Conservation (phyloP, 1,140 invertebrate species). For the Polypedilum vanderplanki region DNA sequence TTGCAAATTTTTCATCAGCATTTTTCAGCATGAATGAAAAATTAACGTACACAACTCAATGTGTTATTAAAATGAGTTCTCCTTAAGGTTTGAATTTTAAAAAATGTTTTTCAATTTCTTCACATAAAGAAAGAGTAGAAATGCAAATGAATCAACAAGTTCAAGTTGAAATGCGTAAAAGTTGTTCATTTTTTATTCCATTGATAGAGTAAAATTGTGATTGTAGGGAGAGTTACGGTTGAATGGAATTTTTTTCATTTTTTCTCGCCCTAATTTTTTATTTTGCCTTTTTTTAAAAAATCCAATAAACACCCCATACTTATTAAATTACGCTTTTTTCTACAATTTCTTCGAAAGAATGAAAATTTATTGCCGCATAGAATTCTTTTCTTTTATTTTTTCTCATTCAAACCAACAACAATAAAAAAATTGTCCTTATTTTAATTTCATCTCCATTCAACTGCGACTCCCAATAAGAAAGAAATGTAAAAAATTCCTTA, state of each 20-base stretch:
- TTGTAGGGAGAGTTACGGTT: slow-evolving; percentile 21
- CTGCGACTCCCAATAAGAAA: not conserved
- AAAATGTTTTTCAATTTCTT: slow-evolving; percentile 15
- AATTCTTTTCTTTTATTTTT: not conserved
- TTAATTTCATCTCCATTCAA: not conserved
- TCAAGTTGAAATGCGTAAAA: slow-evolving; percentile 22
- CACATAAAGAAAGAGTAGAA: not conserved
- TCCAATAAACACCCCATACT: slow-evolving; percentile 28
- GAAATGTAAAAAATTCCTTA: not conserved
- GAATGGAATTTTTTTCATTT: slow-evolving; percentile 21
- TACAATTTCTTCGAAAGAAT: not conserved
- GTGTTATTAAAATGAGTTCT: too few species aligned
- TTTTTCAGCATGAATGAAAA: slow-evolving; percentile 19
- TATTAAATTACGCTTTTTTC: slow-evolving; percentile 7
- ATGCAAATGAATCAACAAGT: slow-evolving; percentile 29
- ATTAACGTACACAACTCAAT: not conserved
- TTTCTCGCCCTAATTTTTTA: slow-evolving; percentile 14
- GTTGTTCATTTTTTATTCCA: slow-evolving; percentile 17
- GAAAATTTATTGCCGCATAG: slow-evolving; percentile 21
- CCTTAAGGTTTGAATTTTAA: not conserved
- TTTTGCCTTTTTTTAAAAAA: not conserved
- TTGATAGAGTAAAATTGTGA: not conserved
- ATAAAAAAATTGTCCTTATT: slow-evolving; percentile 9
- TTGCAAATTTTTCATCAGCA: slow-evolving; percentile 14
- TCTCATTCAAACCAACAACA: too few species aligned